Evolutionary conservation across 1,140 invertebrate genomes (phyloP), one percentile per base, ranked within the genome.

Genomic region (Colletes latitarsis): DNA sequence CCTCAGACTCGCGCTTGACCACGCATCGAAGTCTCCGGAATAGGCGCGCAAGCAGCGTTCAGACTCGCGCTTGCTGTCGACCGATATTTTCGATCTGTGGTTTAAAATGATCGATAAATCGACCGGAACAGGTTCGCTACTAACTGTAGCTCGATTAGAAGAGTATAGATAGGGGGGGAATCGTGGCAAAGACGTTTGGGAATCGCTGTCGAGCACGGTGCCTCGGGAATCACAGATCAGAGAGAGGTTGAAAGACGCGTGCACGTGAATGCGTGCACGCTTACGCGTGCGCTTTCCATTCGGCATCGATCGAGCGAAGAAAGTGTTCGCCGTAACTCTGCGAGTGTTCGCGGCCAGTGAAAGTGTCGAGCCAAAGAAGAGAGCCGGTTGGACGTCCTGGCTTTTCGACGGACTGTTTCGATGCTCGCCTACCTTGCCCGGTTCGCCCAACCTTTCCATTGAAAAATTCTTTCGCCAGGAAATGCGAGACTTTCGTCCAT

Each of bases 221-320:
- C 52, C 64, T 62, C 10, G 19, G 55, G 57, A 71, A 78, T 79
- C 64, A 43, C 30, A 79, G 62, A 69, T 76, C 52, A 43, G 19
- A 53, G 53, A 39, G 68, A 68, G 66, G 21, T 21, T 52, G 75
- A 49, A 19, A 62, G 70, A 81, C 69, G 57, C 78, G 77, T 73
- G 72, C 49, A 77, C 75, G 74, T 64, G 83, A 74, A 82, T 49
- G 52, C 55, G 81, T 73, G 68, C 53, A 57, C 75, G 62, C 39
- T 69, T 73, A 72, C 74, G 70, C 72, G 57, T 71, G 64, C 67
- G 88, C 92, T 92, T 93, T 92, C 92, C 92, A 92, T 90, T 87
- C 89, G 83, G 84, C 88, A 88, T 85, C 91, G 90, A 92, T 92
- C 91, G 88, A 91, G 81, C 89, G 90, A 93, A 93, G 92, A 93